A percentile compares a stretch with the other conserved stretches of the same genome.
Evolutionary conservation across 1,140 invertebrate genomes (phyloP).

Genomic region (Metaphire vulgaris): DNA sequence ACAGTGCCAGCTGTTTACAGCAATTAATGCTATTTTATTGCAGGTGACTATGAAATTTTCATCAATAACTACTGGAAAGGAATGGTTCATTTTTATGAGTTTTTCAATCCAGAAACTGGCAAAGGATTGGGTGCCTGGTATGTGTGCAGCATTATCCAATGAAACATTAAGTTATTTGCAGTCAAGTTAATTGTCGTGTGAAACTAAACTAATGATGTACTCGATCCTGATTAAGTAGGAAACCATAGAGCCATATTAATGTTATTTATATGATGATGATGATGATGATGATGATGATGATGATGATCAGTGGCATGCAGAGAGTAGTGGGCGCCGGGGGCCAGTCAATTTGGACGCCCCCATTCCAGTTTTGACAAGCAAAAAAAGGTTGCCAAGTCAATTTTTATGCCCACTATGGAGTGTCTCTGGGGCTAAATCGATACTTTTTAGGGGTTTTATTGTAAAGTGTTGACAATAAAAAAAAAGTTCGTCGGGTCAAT

Average conservation of each 20-base stretch:
- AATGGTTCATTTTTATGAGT: conserved; percentile 51
- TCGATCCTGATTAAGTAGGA: not conserved
- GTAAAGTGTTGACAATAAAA: too few species aligned
- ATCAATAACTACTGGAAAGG: conserved; percentile 43
- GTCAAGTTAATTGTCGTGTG: not conserved
- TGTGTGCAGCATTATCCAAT: conserved; percentile 13
- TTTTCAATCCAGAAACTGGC: conserved; percentile 50
- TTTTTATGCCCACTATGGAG: too few species aligned
- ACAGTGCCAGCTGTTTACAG: not conserved
- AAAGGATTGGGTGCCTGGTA: conserved; percentile 51
- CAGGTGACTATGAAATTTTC: not conserved
- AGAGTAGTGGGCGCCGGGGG: too few species aligned
- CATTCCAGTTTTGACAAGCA: too few species aligned
- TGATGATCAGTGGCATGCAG: too few species aligned
- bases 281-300: not conserved
- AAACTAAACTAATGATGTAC: not conserved
- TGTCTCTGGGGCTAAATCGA: too few species aligned
- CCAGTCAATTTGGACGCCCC: too few species aligned
- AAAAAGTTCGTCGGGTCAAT: too few species aligned
- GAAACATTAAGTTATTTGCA: too few species aligned
- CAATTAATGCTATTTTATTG: not conserved
- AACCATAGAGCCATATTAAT: not conserved
- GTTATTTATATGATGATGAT: not conserved
- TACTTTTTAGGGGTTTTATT: too few species aligned
- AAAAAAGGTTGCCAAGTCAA: too few species aligned